Evolutionary conservation across 1,140 invertebrate species (phyloP), one percentile per base, ranked within the genome.

Genomic region (Sitophilus oryzae): DNA sequence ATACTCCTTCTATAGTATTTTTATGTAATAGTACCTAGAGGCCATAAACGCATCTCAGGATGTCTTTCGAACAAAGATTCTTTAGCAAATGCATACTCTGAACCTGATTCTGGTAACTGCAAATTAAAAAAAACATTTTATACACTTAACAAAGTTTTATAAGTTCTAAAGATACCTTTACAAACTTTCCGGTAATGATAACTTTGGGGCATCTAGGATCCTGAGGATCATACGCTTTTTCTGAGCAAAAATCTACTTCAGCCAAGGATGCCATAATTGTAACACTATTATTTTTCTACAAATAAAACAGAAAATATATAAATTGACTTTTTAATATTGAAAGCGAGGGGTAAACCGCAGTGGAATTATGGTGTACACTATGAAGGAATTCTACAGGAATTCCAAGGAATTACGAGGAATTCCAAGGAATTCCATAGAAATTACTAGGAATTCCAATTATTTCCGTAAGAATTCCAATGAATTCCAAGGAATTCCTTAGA

Each of bases 151-250:
- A n/a, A n/a, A n/a, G n/a, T n/a, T n/a, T n/a, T n/a, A n/a, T n/a
- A n/a, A 34, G 8, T 36, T 38, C 15, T 23, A 60, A 30, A 52
- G 58, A 67, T 69, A 89, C 86, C 75, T 77, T 76, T 47, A 78
- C 72, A 52, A 89, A 80, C 66, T 77, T 78, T 34, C 88, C 88
- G 19, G 80, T 79, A 1, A 91, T 73, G 60, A 88, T 82, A 0
- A 86, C 74, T 46, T 85, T 78, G 1, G 85, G 82, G 76, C 89
- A 91, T 10, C 85, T 76, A 1, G 89, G 88, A 72, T 90, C 87
- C 76, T 90, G 86, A 0, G 88, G 83, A 70, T 91, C 88, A 52
- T 77, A 82, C 41, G 77, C 67, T 42, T 82, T 71, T 1, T 71
- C 69, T 40, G 74, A 70, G 62, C 88, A 91, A 59, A 82, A 87